Percentiles rank a stretch among this genome's conserved stretches.
Evolutionary conservation across 2,888 invertebrate species (phyloP).

Genomic region (Furcula furcula): DNA sequence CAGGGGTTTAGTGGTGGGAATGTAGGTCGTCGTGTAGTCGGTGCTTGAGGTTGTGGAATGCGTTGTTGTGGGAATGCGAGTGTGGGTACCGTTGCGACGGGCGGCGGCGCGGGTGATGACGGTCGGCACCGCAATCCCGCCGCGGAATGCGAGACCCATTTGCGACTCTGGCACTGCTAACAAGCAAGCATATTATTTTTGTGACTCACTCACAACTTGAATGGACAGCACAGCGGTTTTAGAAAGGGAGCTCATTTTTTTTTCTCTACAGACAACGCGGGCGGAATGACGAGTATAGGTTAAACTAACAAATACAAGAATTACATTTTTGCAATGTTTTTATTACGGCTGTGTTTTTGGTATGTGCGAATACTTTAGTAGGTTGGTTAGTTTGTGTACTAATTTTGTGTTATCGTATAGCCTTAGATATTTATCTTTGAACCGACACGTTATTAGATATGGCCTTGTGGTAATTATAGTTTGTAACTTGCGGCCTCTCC

Average conservation of each 20-base stretch:
- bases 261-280: no score
- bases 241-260: neutral
- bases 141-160: conserved; percentile 77
- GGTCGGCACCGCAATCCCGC: conserved; percentile 47
- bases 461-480: conserved; percentile 50
- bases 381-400: no score
- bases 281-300: no score
- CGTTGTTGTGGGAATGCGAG: conserved; percentile 75
- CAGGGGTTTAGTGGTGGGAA: conserved; percentile 40
- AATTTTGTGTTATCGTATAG: no score
- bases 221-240: conserved; percentile 28
- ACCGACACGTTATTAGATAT: conserved; percentile 38
- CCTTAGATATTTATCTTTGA: conserved; percentile 31
- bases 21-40: conserved; percentile 58
- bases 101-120: no score
- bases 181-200: conserved; percentile 51
- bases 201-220: conserved; percentile 63
- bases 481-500: conserved; percentile 32
- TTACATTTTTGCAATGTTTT: no score
- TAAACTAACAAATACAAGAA: no score
- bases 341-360: no score
- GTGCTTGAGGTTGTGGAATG: conserved; percentile 58
- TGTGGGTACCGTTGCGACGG: conserved; percentile 76
- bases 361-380: no score
- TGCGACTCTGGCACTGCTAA: conserved; percentile 59